Percentiles rank a stretch among this genome's conserved stretches.
phyloP scores from a whole-genome alignment of 1,140 invertebrate genomes.

The Tetramorium simillimum region DNA sequence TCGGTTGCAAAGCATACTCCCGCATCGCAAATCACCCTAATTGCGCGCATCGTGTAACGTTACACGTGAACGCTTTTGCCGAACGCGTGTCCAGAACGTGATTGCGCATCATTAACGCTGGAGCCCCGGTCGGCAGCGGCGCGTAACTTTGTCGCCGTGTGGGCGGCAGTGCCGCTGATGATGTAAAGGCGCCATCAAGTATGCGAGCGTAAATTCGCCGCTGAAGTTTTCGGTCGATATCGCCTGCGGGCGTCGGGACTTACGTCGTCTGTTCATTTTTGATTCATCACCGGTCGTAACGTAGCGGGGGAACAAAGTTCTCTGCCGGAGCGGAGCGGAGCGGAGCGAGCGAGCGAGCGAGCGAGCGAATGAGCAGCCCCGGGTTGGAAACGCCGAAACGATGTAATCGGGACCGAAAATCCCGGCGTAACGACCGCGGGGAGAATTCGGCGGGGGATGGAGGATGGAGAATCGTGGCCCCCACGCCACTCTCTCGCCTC shows the following conservation, averaged over 20 bases:
- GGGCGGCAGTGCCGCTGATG: conserved; percentile 7
- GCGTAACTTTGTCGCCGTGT: conserved; percentile 30
- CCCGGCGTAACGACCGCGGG: conserved; percentile 37
- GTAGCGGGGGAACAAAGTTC: conserved; percentile 40
- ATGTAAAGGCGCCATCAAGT: conserved; percentile 59
- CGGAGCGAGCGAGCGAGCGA: conserved; percentile 10
- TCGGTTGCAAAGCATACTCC: not conserved
- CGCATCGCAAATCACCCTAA: not conserved
- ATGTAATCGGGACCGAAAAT: conserved; percentile 57
- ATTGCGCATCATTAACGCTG: conserved; percentile 50
- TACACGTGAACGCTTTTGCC: not conserved
- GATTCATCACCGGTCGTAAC: conserved; percentile 57
- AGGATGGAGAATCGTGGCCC: conserved; percentile 1
- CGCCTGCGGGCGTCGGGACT: conserved; percentile 46
- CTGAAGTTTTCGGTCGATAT: conserved; percentile 54
- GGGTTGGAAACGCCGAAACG: conserved; percentile 13
- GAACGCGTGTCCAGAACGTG: conserved; percentile 11
- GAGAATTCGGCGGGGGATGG: not conserved
- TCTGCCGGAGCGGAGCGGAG: not conserved
- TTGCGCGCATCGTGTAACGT: not conserved
- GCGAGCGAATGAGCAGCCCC: not conserved
- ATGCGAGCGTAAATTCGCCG: conserved; percentile 53
- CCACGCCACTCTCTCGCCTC: not conserved
- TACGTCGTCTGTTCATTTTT: conserved; percentile 61
- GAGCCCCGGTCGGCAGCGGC: conserved; percentile 19